These are phyloP conservation scores for Eolophus roseicapilla DNA, from an alignment of 2,113 vertebrate species.

Conservation along the genomic window DNA sequence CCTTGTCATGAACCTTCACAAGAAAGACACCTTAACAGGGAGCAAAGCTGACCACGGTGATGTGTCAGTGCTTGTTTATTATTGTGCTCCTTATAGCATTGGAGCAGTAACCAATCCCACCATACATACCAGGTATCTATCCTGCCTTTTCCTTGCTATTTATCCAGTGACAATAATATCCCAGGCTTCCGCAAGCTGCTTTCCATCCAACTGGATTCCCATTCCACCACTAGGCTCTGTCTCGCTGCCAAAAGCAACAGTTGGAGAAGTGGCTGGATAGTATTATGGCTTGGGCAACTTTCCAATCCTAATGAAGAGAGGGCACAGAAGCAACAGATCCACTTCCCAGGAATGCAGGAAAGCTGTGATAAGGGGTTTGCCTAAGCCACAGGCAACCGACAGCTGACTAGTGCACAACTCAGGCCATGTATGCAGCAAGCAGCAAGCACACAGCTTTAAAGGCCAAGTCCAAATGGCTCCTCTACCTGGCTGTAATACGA, in stretches of 20 bases:
- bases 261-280: neutral
- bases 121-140: neutral
- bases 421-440: neutral
- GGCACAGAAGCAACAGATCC: neutral
- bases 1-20: neutral
- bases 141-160: neutral
- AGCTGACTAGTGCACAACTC: neutral
- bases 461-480: neutral
- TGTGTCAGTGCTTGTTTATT: neutral
- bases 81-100: neutral
- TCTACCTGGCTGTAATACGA: neutral
- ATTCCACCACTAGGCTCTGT: neutral
- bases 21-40: neutral
- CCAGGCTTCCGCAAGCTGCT: neutral
- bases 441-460: neutral
- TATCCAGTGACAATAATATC: neutral
- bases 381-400: neutral
- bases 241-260: neutral
- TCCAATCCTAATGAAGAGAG: neutral
- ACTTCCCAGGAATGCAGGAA: neutral
- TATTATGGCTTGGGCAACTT: neutral
- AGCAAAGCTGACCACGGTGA: neutral
- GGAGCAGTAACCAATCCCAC: neutral
- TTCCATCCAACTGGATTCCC: neutral
- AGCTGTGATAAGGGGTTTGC: neutral